Evolutionary conservation across 2,888 invertebrate species (phyloP), one percentile per base, ranked within the genome.

Genomic region (Drosophila histrio): DNA sequence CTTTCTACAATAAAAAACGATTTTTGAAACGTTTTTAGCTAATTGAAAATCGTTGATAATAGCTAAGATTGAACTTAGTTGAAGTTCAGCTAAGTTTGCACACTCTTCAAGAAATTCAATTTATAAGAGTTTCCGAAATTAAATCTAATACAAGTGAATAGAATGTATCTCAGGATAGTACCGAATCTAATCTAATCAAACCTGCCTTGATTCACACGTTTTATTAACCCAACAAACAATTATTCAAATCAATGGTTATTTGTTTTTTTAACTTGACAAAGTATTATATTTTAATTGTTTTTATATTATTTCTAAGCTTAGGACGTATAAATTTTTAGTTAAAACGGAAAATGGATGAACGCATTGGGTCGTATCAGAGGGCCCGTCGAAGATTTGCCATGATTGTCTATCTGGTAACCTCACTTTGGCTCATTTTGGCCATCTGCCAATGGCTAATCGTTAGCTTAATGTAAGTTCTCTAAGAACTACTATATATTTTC

Each of bases 341-440:
- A 13, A 26, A 11, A 6, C 11, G n/a, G 8, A 15, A 7, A 13
- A 76, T 67, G 74, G 56, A 63, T 13, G 38, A 54, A 15, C 53
- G 57, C 3, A 21, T 65, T 21, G 72, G 65, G 2, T 59, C 50
- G 6, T 79, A 88, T 41, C 70, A 77, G 43, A 52, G 60, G 2
- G 63, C 75, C 1, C 80, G 89, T 1, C 69, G 79, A n/a, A 81
- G 74, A 44, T 89, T 82, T 30, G 68, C 86, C 30, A 56, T 57
- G 11, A 57, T 41, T 0, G 79, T 80, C 4, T 89, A 89, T 41
- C 8, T 67, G 41, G 19, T 89, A 13, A 77, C 87, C 1, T 8
- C 64, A 0, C 1, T 53, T 3, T 83, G 78, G 72, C 50, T 83
- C n/a, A 3, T 77, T 0, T 3, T 89, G 13, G 79, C 75, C 0